Base-by-base conservation (phyloP, 1,140 invertebrate genomes). In the Drosophila obscura region DNA sequence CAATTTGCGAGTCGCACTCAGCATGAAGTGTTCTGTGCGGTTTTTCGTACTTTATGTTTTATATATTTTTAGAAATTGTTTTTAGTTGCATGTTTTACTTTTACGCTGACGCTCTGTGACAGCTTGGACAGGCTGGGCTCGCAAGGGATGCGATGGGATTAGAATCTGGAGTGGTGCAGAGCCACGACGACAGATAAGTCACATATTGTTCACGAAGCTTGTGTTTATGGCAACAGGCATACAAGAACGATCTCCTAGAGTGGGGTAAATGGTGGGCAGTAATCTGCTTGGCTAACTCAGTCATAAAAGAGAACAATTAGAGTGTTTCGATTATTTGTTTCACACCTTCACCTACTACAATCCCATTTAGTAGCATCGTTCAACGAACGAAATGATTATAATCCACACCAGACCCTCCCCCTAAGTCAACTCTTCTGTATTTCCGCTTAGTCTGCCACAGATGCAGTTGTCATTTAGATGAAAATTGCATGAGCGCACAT, bases 1-100 rank as follows among this genome's bases (percentile, higher is more conserved):
- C 76, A 75, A 77, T 80, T 76, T 80, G 60, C 78, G 60, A 52
- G 68, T 76, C 73, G 64, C 82, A 85, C 82, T 85, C 82, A 85
- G 75, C 62, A 61, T 81, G 74, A 85, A 85, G 82, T 87, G 82
- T 74, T 74, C 69, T 69, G 56, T 85, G 82, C 64, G 82, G 74
- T 75, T 87, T 80, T 81, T 87, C 77, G 73, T 87, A 68, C 52
- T 73, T 73, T 69, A 66, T 81, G 75, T 79, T 83, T 80, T 72
- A 74, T 68, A 80, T 83, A 82, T 87, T 87, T 85, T 85, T 85
- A 87, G 78, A 85, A 73, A 82, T 87, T 81, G 83, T 84, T 80
- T 82, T 80, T 80, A 73, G 73, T 77, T 84, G 65, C 72, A 83
- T 51, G 65, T 62, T 74, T 80, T 62, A 69, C 76, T 79, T 75